phyloP scores from a whole-genome alignment of 2,797 vertebrate species.

The Prionace glauca region DNA sequence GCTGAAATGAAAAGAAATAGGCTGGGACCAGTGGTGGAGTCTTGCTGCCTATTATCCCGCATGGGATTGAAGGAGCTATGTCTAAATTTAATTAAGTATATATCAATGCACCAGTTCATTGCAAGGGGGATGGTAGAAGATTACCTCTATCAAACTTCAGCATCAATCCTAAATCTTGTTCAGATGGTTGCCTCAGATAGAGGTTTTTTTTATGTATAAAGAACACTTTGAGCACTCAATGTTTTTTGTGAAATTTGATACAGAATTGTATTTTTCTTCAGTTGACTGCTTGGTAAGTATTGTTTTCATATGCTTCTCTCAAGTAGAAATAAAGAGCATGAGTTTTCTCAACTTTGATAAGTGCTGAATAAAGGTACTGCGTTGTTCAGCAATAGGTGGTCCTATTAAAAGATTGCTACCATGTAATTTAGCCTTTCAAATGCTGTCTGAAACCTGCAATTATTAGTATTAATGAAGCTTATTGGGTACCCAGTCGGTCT shows the following conservation, averaged over 20 bases:
- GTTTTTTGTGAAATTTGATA: background rate
- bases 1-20: no score
- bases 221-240: background rate
- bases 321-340: constrained; percentile 9
- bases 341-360: constrained; percentile 30
- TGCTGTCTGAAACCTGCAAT: background rate
- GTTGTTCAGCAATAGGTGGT: constrained; percentile 3
- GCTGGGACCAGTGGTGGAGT: no score
- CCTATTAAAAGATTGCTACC: constrained; percentile 29
- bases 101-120: background rate
- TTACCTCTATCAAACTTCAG: background rate
- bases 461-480: constrained; percentile 33
- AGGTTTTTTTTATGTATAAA: background rate
- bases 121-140: background rate
- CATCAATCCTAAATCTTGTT: background rate
- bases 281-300: constrained; percentile 10
- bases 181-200: background rate
- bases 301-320: constrained; percentile 33
- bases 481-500: constrained; percentile 14
- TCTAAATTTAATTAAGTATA: no score
- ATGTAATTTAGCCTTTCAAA: constrained; percentile 13
- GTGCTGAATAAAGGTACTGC: constrained; percentile 31
- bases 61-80: no score
- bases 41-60: no score
- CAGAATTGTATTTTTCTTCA: constrained; percentile 8